Percentiles rank a stretch among this genome's conserved stretches.
Conservation (phyloP, 2,797 vertebrate genomes). For the Pseudocheirus occidentalis region DNA sequence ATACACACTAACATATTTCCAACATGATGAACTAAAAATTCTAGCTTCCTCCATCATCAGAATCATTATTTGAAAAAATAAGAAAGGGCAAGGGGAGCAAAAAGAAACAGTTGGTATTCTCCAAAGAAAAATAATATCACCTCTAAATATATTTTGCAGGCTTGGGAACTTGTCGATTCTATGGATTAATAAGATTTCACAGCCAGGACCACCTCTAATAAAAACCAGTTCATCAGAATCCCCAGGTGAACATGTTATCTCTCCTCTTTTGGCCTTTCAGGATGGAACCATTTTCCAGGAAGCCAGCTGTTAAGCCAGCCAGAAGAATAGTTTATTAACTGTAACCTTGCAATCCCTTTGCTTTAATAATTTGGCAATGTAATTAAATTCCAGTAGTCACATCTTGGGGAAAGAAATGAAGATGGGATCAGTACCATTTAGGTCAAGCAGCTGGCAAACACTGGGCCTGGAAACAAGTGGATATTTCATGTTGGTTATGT, state of each 20-base stretch:
- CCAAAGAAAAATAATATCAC: neutral
- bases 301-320: conserved; percentile 51
- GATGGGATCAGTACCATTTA: conserved; percentile 49
- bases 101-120: neutral
- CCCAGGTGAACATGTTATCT: conserved; percentile 21
- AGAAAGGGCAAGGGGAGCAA: neutral
- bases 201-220: conserved; percentile 24
- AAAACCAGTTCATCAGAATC: conserved; percentile 36
- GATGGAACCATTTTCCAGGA: conserved; percentile 47
- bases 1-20: neutral
- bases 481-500: conserved; percentile 54
- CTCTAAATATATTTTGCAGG: conserved; percentile 36
- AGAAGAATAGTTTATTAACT: conserved; percentile 62
- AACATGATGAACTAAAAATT: neutral
- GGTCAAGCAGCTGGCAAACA: conserved; percentile 72
- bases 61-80: neutral
- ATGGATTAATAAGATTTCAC: conserved; percentile 10
- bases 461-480: conserved; percentile 20
- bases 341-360: conserved; percentile 65
- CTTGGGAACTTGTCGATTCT: neutral
- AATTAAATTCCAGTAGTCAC: conserved; percentile 76
- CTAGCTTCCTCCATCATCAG: neutral
- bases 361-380: conserved; percentile 72
- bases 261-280: neutral
- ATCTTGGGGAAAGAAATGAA: conserved; percentile 56